Percentiles rank a stretch among this genome's conserved stretches.
phyloP scores from a whole-genome alignment of 2,113 vertebrate genomes.

The Dicentrarchus labrax region DNA sequence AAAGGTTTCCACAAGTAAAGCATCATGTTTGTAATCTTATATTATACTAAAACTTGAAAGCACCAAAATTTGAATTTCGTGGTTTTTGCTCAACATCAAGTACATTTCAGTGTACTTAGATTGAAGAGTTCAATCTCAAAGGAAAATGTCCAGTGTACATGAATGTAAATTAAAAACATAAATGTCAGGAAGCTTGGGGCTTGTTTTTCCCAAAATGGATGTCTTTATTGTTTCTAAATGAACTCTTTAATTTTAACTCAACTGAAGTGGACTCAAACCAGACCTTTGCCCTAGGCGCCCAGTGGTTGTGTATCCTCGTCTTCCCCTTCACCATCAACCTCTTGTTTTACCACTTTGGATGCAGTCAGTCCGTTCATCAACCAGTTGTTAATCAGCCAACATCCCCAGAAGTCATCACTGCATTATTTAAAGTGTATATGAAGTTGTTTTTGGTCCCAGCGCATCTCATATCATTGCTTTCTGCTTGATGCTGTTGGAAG shows the following conservation, averaged over 20 bases:
- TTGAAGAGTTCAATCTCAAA: neutral
- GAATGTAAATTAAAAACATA: neutral
- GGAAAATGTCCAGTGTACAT: neutral
- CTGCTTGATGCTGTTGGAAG: conserved; percentile 15
- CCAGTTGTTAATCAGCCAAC: neutral
- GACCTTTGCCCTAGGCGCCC: conserved; percentile 35
- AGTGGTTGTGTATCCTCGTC: conserved; percentile 15
- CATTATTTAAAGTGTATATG: neutral
- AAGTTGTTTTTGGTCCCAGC: conserved; percentile 80
- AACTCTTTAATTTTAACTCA: neutral
- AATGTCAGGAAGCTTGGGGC: too few species aligned
- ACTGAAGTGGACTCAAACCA: conserved; percentile 50
- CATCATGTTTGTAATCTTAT: neutral
- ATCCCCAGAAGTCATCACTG: conserved; percentile 32
- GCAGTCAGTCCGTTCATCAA: conserved; percentile 79
- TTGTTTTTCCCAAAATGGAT: neutral
- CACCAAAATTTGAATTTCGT: neutral
- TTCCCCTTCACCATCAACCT: conserved; percentile 53
- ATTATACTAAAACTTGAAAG: neutral
- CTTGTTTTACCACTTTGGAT: conserved; percentile 43
- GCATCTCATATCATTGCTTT: conserved; percentile 85
- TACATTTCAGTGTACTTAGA: neutral
- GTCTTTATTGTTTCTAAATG: neutral
- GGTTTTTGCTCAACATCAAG: neutral
- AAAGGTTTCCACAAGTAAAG: neutral